Evolutionary conservation across 2,888 invertebrate species (phyloP), one percentile per base, ranked within the genome.

Genomic region (Acanthosepion lycidas): DNA sequence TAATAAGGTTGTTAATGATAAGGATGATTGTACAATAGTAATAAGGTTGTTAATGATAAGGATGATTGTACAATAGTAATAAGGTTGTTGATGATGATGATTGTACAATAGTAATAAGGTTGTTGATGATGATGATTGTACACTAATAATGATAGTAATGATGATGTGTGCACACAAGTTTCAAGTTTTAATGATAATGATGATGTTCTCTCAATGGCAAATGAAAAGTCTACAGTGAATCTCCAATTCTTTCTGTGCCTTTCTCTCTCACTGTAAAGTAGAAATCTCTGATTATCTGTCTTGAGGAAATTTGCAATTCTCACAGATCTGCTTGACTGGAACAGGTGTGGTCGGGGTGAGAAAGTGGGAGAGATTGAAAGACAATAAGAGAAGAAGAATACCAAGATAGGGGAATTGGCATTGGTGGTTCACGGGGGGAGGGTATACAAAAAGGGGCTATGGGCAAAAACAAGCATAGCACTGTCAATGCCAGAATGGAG

Each of bases 271-370:
- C 15, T n/a, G 15, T 15, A 78, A 33, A 78, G n/a, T n/a, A n/a
- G n/a, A n/a, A n/a, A n/a, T 78, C 78, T 78, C 78, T 78, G 78
- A 78, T 78, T 78, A 78, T 78, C 78, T 78, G 78, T 78, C 78
- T 78, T n/a, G 78, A n/a, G 78, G 78, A 78, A n/a, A 78, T 78
- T 78, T 78, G 78, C 78, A 33, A 78, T 78, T 78, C 78, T 78
- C 78, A 78, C 78, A 78, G 78, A 78, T 33, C 78, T 78, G 78
- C 78, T 78, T 78, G 78, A 78, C 78, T 78, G 78, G 78, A 78
- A 78, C 78, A 78, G n/a, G 78, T 78, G n/a, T n/a, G 78, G 78
- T 78, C 42, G n/a, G 78, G 12, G n/a, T 78, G 78, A 78, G 78
- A 78, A n/a, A 78, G 33, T n/a, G 15, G 33, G n/a, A 23, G 28